Evolutionary conservation across 92 coral and sea anemone species (phyloP).

Genomic region (Micromussa lordhowensis): DNA sequence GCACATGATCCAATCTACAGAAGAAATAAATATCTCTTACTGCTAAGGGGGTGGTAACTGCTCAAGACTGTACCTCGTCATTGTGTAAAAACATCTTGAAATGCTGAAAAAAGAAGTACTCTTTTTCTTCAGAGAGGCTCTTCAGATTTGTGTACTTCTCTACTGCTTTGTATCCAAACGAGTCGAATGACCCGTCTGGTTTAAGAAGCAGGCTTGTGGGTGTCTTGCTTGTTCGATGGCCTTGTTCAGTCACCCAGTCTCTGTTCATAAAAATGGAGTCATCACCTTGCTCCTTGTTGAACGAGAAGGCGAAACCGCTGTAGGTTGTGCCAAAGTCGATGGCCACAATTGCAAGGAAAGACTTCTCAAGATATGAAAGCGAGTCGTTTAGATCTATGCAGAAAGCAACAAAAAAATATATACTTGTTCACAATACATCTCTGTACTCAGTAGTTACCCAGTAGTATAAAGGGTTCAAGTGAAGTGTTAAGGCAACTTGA

Average conservation of each 20-base stretch:
- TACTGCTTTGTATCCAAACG: slow-evolving; percentile 37
- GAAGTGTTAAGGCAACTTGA: too few relatives aligned
- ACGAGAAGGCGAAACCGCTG: slow-evolving; percentile 56
- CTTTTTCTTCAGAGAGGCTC: slow-evolving; percentile 31
- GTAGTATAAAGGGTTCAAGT: too few relatives aligned
- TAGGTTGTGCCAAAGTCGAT: slow-evolving; percentile 59
- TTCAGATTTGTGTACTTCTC: slow-evolving; percentile 35
- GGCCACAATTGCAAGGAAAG: slow-evolving; percentile 49
- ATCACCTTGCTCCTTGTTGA: slow-evolving; percentile 37
- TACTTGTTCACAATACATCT: too few relatives aligned
- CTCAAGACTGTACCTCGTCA: slow-evolving; percentile 18
- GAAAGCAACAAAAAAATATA: not conserved
- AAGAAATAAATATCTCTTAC: too few relatives aligned
- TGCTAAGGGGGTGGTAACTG: too few relatives aligned
- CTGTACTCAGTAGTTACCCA: too few relatives aligned
- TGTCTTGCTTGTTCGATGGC: slow-evolving; percentile 37
- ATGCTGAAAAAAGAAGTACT: slow-evolving; percentile 40
- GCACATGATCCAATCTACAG: too few relatives aligned
- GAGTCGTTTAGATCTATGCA: slow-evolving; percentile 6
- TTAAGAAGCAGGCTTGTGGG: slow-evolving; percentile 52
- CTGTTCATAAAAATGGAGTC: slow-evolving; percentile 47
- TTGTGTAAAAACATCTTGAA: slow-evolving; percentile 51
- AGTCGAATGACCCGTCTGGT: slow-evolving; percentile 41
- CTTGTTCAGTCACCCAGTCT: slow-evolving; percentile 41
- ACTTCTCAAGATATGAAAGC: slow-evolving; percentile 1